These are phyloP conservation scores for Lepisosteus oculatus DNA, from an alignment of 2,113 vertebrate species.

Conservation along the genomic window DNA sequence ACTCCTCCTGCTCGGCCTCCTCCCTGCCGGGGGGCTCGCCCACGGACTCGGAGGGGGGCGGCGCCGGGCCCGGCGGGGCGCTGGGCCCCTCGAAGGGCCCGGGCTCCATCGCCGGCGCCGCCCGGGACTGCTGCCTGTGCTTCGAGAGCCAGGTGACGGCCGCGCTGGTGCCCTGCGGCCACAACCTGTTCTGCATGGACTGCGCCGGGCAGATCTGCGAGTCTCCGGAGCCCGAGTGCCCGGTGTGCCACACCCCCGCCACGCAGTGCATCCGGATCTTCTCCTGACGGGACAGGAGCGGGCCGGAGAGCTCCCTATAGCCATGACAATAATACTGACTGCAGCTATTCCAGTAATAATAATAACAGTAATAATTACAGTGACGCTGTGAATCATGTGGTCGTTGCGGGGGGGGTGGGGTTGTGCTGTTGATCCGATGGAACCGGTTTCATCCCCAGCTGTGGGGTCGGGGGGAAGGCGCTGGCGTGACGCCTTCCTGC, in stretches of 20 bases:
- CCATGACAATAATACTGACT: too few species aligned
- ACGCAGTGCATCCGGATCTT: constrained; percentile 98
- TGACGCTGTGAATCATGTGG: not conserved
- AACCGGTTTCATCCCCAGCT: too few species aligned
- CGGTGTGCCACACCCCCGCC: constrained; percentile 85
- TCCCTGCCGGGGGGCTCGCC: constrained; percentile 78
- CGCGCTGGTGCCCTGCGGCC: constrained; percentile 88
- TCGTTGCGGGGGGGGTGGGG: not conserved
- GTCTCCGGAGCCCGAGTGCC: constrained; percentile 82
- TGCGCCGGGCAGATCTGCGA: constrained; percentile 92
- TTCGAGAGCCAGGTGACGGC: constrained; percentile 92
- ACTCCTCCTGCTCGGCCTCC: constrained; percentile 79
- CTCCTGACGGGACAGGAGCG: constrained; percentile 66
- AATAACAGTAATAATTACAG: too few species aligned
- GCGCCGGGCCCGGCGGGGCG: constrained; percentile 43
- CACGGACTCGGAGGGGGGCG: constrained; percentile 75
- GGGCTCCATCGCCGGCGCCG: constrained; percentile 38
- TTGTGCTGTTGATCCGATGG: too few species aligned
- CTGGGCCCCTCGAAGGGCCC: constrained; percentile 34
- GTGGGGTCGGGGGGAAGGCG: too few species aligned
- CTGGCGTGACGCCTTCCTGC: too few species aligned
- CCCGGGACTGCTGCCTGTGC: constrained; percentile 90
- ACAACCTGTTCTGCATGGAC: constrained; percentile 99
- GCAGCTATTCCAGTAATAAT: too few species aligned
- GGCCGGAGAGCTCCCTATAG: too few species aligned